Conservation (phyloP, 2,797 vertebrate species). For the Dendrocincla fuliginosa region DNA sequence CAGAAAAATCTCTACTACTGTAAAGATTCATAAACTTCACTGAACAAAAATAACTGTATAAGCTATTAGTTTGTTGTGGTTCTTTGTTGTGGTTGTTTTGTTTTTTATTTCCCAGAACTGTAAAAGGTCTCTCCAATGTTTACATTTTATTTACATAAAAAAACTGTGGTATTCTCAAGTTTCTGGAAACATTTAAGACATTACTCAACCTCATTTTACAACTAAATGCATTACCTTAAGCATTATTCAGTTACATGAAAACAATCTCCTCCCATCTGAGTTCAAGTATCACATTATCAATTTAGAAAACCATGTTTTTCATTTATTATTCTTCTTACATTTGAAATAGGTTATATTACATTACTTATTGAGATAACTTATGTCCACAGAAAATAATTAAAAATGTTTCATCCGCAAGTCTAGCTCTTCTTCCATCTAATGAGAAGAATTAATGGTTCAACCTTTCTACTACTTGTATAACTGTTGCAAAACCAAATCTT, state of each 20-base stretch:
- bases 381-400: constrained; percentile 31
- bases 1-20: not conserved
- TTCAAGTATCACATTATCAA: not conserved
- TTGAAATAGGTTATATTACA: not conserved
- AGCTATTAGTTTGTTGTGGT: not conserved
- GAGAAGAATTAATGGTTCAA: not conserved
- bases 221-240: constrained; percentile 7
- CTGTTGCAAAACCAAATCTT: not conserved
- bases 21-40: not conserved
- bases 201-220: not conserved
- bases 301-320: constrained; percentile 7
- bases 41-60: not conserved
- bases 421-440: not conserved
- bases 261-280: not conserved
- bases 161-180: not conserved
- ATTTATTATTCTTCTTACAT: not conserved
- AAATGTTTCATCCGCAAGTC: not conserved
- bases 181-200: not conserved
- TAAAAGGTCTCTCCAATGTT: not conserved
- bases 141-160: not conserved
- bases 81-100: not conserved
- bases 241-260: constrained; percentile 20
- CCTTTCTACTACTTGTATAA: not conserved
- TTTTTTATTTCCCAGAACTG: not conserved
- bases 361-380: not conserved